Evolutionary conservation across 2,113 vertebrate genomes (phyloP).

Genomic region (Sinocyclocheilus grahami): DNA sequence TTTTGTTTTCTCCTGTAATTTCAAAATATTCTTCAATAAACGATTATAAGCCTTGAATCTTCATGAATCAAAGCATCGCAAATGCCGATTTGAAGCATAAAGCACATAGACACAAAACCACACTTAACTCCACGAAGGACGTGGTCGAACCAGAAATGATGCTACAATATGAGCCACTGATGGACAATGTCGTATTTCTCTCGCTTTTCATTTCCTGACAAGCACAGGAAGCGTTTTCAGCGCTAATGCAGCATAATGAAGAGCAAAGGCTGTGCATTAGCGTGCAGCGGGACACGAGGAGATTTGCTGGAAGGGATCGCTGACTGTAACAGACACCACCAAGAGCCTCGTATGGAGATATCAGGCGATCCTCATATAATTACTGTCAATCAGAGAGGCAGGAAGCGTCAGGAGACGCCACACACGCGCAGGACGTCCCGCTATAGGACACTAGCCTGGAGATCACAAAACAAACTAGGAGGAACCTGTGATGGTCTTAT

Average conservation of each 20-base stretch:
- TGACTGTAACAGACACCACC: constrained; percentile 8
- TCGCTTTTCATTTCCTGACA: background rate
- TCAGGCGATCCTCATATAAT: constrained; percentile 60
- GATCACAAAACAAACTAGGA: too few species aligned
- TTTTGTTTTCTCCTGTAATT: too few species aligned
- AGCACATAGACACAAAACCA: background rate
- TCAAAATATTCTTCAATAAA: too few species aligned
- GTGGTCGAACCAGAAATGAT: background rate
- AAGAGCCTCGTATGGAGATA: background rate
- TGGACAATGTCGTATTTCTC: background rate
- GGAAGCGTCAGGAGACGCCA: constrained; percentile 10
- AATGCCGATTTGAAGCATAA: background rate
- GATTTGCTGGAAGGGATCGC: background rate
- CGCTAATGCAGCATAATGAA: background rate
- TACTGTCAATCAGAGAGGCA: constrained; percentile 65
- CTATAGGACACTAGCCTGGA: too few species aligned
- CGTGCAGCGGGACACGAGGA: background rate
- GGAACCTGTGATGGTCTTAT: too few species aligned
- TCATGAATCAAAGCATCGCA: too few species aligned
- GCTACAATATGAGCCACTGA: background rate
- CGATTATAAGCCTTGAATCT: too few species aligned
- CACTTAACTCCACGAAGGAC: background rate
- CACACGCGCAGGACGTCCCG: background rate
- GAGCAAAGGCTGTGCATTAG: background rate
- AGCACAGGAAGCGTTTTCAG: background rate